These are phyloP conservation scores for Leucoptera coffeella DNA, from an alignment of 2,888 invertebrate genomes.

Conservation along the genomic window DNA sequence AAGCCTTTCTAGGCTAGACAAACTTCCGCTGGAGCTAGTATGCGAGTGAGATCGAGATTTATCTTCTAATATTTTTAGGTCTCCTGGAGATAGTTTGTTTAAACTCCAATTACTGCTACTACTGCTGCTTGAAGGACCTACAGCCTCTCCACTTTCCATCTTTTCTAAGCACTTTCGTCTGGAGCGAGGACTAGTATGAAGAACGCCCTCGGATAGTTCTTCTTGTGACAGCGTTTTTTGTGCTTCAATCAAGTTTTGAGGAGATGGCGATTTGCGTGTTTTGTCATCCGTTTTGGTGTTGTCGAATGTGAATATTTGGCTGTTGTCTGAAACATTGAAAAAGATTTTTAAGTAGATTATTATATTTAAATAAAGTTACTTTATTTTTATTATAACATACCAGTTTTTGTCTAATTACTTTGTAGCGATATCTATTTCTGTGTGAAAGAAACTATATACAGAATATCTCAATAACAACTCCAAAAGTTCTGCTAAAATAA, in stretches of 20 bases:
- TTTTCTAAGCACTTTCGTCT: conserved; percentile 45
- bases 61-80: conserved; percentile 40
- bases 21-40: conserved; percentile 46
- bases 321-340: too few species aligned
- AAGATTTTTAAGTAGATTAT: too few species aligned
- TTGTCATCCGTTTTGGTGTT: too few species aligned
- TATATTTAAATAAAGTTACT: too few species aligned
- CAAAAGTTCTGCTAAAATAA: too few species aligned
- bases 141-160: conserved; percentile 37
- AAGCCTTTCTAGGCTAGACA: conserved; percentile 41
- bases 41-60: conserved; percentile 41
- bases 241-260: conserved; percentile 56
- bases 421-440: too few species aligned
- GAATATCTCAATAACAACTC: too few species aligned
- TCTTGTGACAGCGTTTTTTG: conserved; percentile 62
- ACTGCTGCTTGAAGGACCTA: conserved; percentile 42
- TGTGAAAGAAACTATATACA: too few species aligned
- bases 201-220: conserved; percentile 62
- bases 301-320: too few species aligned
- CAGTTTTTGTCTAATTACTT: too few species aligned
- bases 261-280: conserved; percentile 16
- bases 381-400: too few species aligned
- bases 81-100: conserved; percentile 44
- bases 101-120: conserved; percentile 50
- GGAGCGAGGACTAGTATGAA: conserved; percentile 55